These are phyloP conservation scores for Rhipidura dahli DNA, from an alignment of 2,113 vertebrate genomes.

Conservation along the genomic window DNA sequence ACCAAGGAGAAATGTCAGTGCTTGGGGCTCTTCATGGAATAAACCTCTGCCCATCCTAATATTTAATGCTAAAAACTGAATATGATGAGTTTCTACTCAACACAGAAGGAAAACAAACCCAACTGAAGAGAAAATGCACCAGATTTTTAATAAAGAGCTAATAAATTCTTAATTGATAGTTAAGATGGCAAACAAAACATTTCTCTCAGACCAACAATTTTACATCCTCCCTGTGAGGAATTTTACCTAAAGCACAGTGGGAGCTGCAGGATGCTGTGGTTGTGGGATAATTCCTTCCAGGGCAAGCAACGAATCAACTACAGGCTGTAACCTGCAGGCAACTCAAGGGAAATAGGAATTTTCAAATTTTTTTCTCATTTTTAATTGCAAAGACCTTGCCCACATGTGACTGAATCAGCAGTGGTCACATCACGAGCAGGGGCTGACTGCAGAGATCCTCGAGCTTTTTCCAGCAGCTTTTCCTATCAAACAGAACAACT, in stretches of 20 bases:
- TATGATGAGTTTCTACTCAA: background rate
- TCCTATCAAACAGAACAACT: background rate
- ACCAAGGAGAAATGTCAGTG: background rate
- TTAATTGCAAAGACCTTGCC: background rate
- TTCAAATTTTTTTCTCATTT: background rate
- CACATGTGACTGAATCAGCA: background rate
- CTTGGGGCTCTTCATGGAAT: constrained; percentile 12
- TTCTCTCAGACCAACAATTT: background rate
- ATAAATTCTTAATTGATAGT: background rate
- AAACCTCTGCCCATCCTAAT: constrained; percentile 23
- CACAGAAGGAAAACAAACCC: background rate
- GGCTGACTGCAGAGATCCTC: background rate
- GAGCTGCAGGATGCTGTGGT: background rate
- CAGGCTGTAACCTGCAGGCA: background rate
- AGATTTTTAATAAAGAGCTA: background rate
- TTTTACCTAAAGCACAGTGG: background rate
- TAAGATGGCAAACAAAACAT: background rate
- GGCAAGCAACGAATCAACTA: background rate
- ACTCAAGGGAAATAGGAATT: background rate
- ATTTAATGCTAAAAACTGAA: background rate
- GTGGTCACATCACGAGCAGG: background rate
- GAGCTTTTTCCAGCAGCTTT: background rate
- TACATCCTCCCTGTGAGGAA: background rate
- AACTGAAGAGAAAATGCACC: background rate
- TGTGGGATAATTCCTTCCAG: background rate